Conservation (phyloP, 92 coral and sea anemone genomes). For the Parazoanthus darwini region DNA sequence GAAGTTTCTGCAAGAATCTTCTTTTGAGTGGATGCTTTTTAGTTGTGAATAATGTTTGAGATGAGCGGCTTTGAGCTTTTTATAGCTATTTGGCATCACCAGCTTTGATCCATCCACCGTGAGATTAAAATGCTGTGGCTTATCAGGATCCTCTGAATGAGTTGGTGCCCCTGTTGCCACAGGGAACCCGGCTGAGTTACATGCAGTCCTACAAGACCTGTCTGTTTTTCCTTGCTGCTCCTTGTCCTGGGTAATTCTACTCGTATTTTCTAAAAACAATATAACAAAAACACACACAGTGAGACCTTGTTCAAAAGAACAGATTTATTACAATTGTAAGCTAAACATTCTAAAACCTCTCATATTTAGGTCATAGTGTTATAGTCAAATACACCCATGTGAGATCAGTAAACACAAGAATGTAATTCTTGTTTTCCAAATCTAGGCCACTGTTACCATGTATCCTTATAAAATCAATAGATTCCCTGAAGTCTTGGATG, state of each 20-base stretch:
- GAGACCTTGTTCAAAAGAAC: background rate
- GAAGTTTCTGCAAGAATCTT: slow-evolving; percentile 49
- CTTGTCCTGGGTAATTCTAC: background rate
- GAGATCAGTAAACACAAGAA: background rate
- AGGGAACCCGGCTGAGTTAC: background rate
- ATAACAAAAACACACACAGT: background rate
- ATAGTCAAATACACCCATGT: background rate
- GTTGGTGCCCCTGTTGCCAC: background rate
- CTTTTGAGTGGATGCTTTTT: slow-evolving; percentile 19
- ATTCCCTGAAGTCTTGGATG: background rate
- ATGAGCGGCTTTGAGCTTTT: slow-evolving; percentile 71
- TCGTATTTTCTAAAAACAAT: background rate
- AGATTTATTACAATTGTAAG: no score
- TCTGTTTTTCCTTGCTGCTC: background rate
- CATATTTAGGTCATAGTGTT: no score
- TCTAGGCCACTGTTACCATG: background rate
- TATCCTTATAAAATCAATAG: background rate
- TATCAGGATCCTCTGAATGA: background rate
- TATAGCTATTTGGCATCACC: slow-evolving; percentile 67
- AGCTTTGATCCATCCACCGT: slow-evolving; percentile 51
- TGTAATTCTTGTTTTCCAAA: background rate
- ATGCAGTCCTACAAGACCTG: background rate
- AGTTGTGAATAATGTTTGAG: slow-evolving; percentile 58
- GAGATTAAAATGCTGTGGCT: slow-evolving; percentile 50
- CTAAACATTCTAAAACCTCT: background rate